These are phyloP conservation scores for Loripinus fragilis DNA, from an alignment of 2,888 invertebrate species.

Conservation along the genomic window DNA sequence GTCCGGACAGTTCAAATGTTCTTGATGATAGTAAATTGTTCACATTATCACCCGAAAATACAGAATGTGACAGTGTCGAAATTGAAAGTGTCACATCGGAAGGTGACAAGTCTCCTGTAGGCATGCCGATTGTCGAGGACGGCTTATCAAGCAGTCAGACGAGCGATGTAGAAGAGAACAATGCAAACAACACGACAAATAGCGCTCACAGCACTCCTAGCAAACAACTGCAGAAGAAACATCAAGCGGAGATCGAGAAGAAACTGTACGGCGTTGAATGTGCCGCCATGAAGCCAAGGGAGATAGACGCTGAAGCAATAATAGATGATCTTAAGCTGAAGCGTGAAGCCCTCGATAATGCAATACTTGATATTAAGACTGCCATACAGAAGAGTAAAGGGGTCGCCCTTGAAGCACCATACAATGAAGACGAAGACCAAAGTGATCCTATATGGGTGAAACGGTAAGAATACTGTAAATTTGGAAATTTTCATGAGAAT, in stretches of 20 bases:
- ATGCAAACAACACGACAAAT: constrained; percentile 23
- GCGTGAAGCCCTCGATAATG: constrained; percentile 82
- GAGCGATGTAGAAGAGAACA: constrained; percentile 90
- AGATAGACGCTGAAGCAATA: constrained; percentile 78
- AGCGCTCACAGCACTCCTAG: constrained; percentile 86
- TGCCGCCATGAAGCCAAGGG: constrained; percentile 60
- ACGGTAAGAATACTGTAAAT: constrained; percentile 77
- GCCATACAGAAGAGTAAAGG: constrained; percentile 88
- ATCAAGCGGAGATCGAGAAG: constrained; percentile 74
- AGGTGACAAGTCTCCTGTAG: constrained; percentile 74
- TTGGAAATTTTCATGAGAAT: no score
- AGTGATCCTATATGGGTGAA: constrained; percentile 81
- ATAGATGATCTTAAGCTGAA: constrained; percentile 79
- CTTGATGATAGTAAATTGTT: constrained; percentile 90
- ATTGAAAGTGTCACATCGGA: constrained; percentile 87
- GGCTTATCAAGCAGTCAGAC: constrained; percentile 97
- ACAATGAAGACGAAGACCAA: constrained; percentile 59
- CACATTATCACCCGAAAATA: constrained; percentile 95
- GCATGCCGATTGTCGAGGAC: constrained; percentile 96
- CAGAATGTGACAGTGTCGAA: constrained; percentile 95
- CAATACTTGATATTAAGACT: constrained; percentile 92
- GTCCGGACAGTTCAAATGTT: constrained; percentile 74
- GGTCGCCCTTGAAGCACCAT: constrained; percentile 72
- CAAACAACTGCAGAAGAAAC: constrained; percentile 85
- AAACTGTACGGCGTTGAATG: constrained; percentile 60